These are phyloP conservation scores for Poeciliopsis paucimaculata DNA, from an alignment of 2,797 vertebrate species.

Conservation along the genomic window DNA sequence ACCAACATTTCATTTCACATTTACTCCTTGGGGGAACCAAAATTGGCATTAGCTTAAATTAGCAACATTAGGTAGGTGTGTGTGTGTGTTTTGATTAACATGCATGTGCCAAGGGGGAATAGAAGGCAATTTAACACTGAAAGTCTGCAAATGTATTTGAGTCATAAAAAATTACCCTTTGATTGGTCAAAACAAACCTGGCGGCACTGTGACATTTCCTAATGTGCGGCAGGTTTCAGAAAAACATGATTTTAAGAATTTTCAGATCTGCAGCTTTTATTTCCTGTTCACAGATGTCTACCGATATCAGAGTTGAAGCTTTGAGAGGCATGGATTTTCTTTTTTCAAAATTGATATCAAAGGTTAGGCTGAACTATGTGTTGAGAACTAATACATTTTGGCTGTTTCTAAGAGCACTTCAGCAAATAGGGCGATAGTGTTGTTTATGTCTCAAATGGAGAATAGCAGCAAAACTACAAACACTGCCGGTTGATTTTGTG, in stretches of 20 bases:
- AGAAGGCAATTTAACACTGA: conserved; percentile 3
- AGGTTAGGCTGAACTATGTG: background rate
- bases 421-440: conserved; percentile 7
- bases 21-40: background rate
- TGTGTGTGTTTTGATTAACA: background rate
- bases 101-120: conserved; percentile 2
- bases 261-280: background rate
- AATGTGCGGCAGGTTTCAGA: background rate
- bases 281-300: background rate
- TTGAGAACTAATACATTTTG: background rate
- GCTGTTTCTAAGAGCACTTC: conserved; percentile 1
- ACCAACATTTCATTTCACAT: background rate
- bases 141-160: background rate
- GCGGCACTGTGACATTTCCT: background rate
- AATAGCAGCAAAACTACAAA: background rate
- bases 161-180: background rate
- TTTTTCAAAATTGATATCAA: background rate
- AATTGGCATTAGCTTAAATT: background rate
- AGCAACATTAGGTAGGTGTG: background rate
- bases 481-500: background rate
- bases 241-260: conserved; percentile 2
- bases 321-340: background rate
- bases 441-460: conserved; percentile 1
- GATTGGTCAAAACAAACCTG: background rate
- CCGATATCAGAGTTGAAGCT: background rate